Evolutionary conservation across 1,140 invertebrate species (phyloP).

Genomic region (Drosophila arawakana): DNA sequence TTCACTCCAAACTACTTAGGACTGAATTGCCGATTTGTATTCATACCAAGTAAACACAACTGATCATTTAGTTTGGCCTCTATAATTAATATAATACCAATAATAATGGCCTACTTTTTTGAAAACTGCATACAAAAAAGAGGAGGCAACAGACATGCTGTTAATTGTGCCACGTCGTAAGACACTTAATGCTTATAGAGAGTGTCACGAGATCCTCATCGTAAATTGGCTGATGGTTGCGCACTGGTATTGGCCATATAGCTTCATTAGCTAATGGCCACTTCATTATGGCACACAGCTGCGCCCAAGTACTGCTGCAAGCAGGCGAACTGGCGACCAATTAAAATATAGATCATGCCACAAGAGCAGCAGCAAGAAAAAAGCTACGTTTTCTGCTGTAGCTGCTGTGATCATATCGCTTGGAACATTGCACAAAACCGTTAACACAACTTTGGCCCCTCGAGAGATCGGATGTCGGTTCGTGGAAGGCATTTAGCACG

Average conservation of each 20-base stretch:
- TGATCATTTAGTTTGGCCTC: not conserved
- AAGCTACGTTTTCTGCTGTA: not conserved
- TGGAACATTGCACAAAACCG: slow-evolving; percentile 58
- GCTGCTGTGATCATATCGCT: slow-evolving; percentile 58
- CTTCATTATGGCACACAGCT: slow-evolving; percentile 57
- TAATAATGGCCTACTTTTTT: slow-evolving; percentile 4
- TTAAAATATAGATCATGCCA: slow-evolving; percentile 81
- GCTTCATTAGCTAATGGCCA: slow-evolving; percentile 80
- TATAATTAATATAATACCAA: not conserved
- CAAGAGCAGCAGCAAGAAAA: slow-evolving; percentile 5
- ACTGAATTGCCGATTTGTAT: not conserved
- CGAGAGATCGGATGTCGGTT: slow-evolving; percentile 57
- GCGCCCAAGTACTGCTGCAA: slow-evolving; percentile 26
- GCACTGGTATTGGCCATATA: slow-evolving; percentile 49
- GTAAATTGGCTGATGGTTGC: slow-evolving; percentile 24
- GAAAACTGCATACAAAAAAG: not conserved
- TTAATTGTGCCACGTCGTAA: slow-evolving; percentile 34
- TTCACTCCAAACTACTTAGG: no score
- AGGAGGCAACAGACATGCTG: slow-evolving; percentile 1
- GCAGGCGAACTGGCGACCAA: slow-evolving; percentile 55
- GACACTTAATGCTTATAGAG: slow-evolving; percentile 13
- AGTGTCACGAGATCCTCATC: slow-evolving; percentile 33
- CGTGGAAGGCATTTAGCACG: slow-evolving; percentile 73
- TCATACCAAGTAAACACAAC: not conserved
- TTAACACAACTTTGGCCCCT: slow-evolving; percentile 56